Conservation (phyloP, 2,113 vertebrate genomes). For the Brachirus orientalis region DNA sequence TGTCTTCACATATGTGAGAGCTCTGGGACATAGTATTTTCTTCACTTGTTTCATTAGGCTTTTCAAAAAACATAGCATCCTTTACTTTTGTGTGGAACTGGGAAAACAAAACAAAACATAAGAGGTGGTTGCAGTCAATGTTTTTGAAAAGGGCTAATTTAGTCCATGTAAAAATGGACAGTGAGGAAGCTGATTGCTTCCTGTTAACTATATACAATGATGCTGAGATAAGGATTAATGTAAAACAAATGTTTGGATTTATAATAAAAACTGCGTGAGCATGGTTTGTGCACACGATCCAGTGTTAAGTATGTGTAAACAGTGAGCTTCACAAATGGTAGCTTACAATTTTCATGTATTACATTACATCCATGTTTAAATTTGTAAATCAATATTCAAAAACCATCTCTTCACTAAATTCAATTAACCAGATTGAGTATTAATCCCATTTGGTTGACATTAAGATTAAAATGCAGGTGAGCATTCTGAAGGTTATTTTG, state of each 20-base stretch:
- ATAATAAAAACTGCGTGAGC: not conserved
- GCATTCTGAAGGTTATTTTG: conserved; percentile 30
- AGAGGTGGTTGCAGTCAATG: not conserved
- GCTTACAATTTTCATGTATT: not conserved
- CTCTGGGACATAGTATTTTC: conserved; percentile 19
- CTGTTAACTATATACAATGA: no score
- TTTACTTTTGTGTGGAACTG: conserved; percentile 7
- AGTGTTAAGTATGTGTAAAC: no score
- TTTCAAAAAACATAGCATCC: conserved; percentile 16
- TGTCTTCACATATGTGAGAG: conserved; percentile 59
- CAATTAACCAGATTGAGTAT: not conserved
- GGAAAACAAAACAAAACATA: not conserved
- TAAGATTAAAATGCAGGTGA: conserved; percentile 37
- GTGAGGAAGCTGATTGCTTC: not conserved
- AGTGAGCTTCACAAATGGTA: not conserved
- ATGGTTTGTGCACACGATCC: not conserved
- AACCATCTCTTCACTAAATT: conserved; percentile 15
- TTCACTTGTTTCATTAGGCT: conserved; percentile 40
- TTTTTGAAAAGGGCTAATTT: not conserved
- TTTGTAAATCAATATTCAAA: conserved; percentile 12
- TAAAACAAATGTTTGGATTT: not conserved
- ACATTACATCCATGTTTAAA: no score
- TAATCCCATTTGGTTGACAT: conserved; percentile 35
- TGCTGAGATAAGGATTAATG: not conserved
- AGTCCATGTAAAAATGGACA: not conserved